Conservation (phyloP, 2,888 invertebrate species). For the Oscheius sp. region DNA sequence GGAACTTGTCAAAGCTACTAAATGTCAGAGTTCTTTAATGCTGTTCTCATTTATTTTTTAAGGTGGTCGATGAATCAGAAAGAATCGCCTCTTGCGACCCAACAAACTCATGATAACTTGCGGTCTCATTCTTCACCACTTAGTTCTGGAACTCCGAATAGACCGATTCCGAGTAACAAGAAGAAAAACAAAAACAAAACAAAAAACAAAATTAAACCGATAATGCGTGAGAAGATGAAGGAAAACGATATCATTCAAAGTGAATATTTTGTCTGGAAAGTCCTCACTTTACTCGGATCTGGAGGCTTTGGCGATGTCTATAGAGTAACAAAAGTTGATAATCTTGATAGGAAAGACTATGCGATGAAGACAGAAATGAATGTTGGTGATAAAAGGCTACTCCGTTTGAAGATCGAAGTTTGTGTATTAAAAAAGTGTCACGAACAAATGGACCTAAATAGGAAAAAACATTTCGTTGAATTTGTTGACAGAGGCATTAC, state of each 20-base stretch:
- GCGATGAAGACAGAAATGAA: constrained; percentile 8
- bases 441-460: neutral
- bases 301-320: constrained; percentile 16
- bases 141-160: neutral
- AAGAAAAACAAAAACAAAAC: no score
- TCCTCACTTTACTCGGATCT: neutral
- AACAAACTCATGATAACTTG: no score
- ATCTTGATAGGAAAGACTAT: constrained; percentile 2
- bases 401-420: constrained; percentile 7
- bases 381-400: neutral
- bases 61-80: no score
- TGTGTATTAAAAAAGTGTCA: neutral
- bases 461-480: constrained; percentile 20
- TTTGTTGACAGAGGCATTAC: constrained; percentile 23
- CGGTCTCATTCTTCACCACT: no score
- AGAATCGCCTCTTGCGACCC: no score
- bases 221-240: neutral
- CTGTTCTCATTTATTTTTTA: no score
- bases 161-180: neutral
- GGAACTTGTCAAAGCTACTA: no score
- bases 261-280: neutral
- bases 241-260: neutral
- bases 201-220: neutral
- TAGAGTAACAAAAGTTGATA: constrained; percentile 3
- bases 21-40: no score